These are phyloP conservation scores for Zalophus californianus DNA, from an alignment of 2,797 vertebrate genomes.

Conservation along the genomic window DNA sequence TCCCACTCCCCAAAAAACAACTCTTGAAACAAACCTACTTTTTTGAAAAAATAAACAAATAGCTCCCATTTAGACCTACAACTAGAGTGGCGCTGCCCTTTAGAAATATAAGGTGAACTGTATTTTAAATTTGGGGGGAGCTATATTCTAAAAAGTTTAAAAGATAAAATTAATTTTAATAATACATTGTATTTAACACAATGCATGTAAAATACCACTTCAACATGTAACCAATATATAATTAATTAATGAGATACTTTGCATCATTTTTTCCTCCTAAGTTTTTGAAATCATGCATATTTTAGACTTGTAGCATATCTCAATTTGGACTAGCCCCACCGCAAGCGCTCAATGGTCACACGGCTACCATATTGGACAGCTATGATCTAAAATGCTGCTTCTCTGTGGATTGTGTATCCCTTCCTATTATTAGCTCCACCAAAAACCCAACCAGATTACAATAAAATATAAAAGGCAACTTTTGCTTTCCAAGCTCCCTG, in stretches of 20 bases:
- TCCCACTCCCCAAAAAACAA: not conserved
- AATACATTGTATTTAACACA: slow-evolving; percentile 23
- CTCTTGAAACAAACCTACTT: not conserved
- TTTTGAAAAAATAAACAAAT: not conserved
- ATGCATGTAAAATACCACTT: not conserved
- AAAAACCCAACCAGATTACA: not conserved
- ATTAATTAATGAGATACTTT: slow-evolving; percentile 2
- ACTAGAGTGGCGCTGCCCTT: not conserved
- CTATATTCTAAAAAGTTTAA: slow-evolving; percentile 26
- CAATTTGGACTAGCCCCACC: not conserved
- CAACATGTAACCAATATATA: not conserved
- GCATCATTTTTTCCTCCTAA: not conserved
- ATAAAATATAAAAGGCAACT: slow-evolving; percentile 38
- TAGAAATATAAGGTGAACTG: not conserved
- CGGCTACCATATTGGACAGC: not conserved
- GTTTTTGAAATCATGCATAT: slow-evolving; percentile 23
- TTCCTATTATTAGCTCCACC: not conserved
- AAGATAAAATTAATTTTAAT: slow-evolving; percentile 20
- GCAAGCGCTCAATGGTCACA: not conserved
- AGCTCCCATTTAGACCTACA: slow-evolving; percentile 30
- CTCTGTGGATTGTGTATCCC: not conserved
- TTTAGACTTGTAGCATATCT: slow-evolving; percentile 10
- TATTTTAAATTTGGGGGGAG: slow-evolving; percentile 21
- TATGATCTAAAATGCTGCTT: not conserved
- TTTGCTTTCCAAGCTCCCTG: not conserved